Percentiles rank a stretch among this genome's conserved stretches.
Evolutionary conservation across 2,113 vertebrate genomes (phyloP).

Genomic region (Bungarus multicinctus): DNA sequence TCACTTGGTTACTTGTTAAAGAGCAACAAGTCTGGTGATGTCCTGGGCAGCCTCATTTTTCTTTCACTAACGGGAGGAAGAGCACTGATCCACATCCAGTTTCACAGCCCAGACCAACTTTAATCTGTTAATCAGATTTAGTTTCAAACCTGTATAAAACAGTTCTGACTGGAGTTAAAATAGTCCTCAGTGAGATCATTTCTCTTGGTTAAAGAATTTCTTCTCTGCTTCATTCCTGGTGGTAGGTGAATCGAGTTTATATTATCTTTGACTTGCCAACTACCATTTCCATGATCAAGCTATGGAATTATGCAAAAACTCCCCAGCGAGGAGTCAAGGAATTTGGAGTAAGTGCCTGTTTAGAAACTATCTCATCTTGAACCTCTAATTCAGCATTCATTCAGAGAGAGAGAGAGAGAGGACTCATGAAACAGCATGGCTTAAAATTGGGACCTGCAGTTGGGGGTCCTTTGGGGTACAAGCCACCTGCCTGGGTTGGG

Average conservation of each 20-base stretch:
- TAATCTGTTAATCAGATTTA: neutral
- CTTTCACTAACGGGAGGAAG: neutral
- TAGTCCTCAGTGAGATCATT: too few relatives aligned
- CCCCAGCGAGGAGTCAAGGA: slow-evolving; percentile 94
- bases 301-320: slow-evolving; percentile 98
- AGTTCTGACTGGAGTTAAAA: neutral
- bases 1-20: neutral
- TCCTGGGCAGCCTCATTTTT: neutral
- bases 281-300: slow-evolving; percentile 94
- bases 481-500: neutral
- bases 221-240: slow-evolving; percentile 27
- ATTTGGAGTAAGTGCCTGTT: slow-evolving; percentile 85
- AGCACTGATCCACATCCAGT: neutral
- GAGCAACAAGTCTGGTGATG: neutral
- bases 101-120: neutral
- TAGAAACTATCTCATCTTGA: slow-evolving; percentile 23
- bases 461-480: too few relatives aligned
- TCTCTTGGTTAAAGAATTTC: neutral
- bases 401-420: neutral
- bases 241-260: slow-evolving; percentile 93
- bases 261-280: slow-evolving; percentile 93
- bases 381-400: neutral
- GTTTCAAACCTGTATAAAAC: neutral
- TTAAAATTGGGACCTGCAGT: neutral
- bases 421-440: too few relatives aligned